Percentiles rank a stretch among this genome's conserved stretches.
Conservation (phyloP, 2,113 vertebrate species). For the Hassar affinis region DNA sequence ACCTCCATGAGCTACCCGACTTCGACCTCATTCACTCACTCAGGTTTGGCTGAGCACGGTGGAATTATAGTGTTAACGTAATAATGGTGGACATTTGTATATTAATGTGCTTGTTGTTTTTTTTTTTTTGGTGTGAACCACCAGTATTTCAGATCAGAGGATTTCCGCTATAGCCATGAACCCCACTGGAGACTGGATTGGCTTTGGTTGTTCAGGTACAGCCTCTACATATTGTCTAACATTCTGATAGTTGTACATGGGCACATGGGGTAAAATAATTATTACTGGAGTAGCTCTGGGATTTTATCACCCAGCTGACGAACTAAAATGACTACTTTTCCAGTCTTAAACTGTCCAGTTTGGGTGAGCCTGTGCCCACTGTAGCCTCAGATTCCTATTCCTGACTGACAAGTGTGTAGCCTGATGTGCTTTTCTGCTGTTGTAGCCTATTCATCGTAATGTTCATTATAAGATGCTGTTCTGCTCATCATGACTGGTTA, state of each 20-base stretch:
- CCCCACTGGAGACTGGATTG: conserved; percentile 90
- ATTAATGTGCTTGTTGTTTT: background rate
- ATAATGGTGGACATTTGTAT: background rate
- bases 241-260: background rate
- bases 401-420: background rate
- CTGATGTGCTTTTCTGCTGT: background rate
- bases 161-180: conserved; percentile 85
- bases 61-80: background rate
- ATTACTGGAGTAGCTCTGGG: background rate
- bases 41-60: conserved; percentile 71
- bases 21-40: conserved; percentile 94
- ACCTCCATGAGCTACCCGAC: conserved; percentile 93
- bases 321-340: too few species aligned
- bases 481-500: background rate
- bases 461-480: background rate
- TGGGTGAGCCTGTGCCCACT: background rate
- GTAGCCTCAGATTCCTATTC: background rate
- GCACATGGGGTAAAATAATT: background rate
- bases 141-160: conserved; percentile 91
- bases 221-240: background rate
- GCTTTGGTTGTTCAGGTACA: conserved; percentile 90
- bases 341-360: background rate
- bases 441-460: background rate
- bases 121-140: conserved; percentile 1
- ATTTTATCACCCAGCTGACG: too few species aligned